These are phyloP conservation scores for Delphinapterus leucas DNA, from an alignment of 2,113 vertebrate genomes.

Conservation along the genomic window DNA sequence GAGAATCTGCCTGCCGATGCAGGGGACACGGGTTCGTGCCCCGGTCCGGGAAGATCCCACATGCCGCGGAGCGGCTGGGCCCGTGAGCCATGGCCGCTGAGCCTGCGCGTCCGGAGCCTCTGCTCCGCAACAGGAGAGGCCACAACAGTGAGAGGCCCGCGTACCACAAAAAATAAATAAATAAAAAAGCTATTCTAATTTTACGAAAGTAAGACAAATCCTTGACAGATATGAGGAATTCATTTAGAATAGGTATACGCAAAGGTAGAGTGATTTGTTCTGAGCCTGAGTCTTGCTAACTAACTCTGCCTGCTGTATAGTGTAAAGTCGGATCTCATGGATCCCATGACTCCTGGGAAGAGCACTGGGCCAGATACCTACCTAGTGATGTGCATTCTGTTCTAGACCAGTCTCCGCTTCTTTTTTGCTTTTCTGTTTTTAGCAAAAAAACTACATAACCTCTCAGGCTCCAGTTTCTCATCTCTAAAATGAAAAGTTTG, in stretches of 20 bases:
- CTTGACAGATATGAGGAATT: not conserved
- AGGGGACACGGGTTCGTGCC: too few species aligned
- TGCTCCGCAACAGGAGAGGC: too few species aligned
- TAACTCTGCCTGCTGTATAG: not conserved
- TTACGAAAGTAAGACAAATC: not conserved
- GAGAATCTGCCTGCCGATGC: too few species aligned
- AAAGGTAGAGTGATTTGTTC: not conserved
- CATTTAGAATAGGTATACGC: not conserved
- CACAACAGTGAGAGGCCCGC: too few species aligned
- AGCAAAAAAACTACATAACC: not conserved
- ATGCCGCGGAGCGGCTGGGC: too few species aligned
- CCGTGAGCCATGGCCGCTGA: too few species aligned
- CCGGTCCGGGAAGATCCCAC: too few species aligned
- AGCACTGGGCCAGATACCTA: not conserved
- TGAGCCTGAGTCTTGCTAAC: not conserved
- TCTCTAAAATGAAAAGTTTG: not conserved
- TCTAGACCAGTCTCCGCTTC: not conserved
- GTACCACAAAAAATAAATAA: too few species aligned
- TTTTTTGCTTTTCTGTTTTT: not conserved
- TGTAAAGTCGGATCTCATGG: not conserved
- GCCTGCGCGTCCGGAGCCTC: too few species aligned
- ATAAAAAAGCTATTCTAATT: not conserved
- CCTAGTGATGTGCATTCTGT: not conserved
- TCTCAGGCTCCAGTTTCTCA: not conserved
- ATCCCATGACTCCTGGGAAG: not conserved